Conservation (phyloP, 2,888 invertebrate genomes). For the Nomada ruficornis region DNA sequence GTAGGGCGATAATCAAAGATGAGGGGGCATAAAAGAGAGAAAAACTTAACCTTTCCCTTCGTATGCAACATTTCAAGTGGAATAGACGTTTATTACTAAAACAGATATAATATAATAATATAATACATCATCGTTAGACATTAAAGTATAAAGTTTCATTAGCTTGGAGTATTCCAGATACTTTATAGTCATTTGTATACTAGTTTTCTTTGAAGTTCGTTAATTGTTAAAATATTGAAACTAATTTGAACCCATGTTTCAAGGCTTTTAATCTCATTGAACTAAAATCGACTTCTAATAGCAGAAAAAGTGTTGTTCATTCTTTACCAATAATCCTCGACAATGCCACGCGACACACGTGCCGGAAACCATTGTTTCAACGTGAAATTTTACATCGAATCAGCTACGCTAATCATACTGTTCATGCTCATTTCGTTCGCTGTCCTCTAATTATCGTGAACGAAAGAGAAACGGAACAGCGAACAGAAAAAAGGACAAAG, state of each 20-base stretch:
- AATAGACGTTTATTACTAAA: neutral
- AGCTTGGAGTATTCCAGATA: no score
- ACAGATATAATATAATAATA: neutral
- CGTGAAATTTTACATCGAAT: constrained; percentile 8
- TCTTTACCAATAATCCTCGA: no score
- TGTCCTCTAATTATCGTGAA: constrained; percentile 18
- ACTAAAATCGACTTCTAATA: no score
- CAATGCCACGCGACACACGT: neutral
- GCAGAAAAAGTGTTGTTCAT: no score
- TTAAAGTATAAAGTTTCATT: no score
- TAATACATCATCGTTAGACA: no score
- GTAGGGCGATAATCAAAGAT: neutral
- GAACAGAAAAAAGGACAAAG: neutral
- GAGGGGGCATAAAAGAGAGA: constrained; percentile 14
- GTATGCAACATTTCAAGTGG: neutral
- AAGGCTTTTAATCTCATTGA: neutral
- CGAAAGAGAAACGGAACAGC: constrained; percentile 25
- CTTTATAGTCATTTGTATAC: neutral
- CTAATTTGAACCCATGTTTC: neutral
- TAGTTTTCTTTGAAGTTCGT: no score
- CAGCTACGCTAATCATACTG: constrained; percentile 1
- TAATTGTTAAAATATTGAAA: no score
- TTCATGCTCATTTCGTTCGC: constrained; percentile 18
- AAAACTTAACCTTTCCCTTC: constrained; percentile 38
- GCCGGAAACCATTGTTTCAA: neutral